Base-by-base conservation (phyloP, 2,888 invertebrate genomes). In the Netelia virgata region DNA sequence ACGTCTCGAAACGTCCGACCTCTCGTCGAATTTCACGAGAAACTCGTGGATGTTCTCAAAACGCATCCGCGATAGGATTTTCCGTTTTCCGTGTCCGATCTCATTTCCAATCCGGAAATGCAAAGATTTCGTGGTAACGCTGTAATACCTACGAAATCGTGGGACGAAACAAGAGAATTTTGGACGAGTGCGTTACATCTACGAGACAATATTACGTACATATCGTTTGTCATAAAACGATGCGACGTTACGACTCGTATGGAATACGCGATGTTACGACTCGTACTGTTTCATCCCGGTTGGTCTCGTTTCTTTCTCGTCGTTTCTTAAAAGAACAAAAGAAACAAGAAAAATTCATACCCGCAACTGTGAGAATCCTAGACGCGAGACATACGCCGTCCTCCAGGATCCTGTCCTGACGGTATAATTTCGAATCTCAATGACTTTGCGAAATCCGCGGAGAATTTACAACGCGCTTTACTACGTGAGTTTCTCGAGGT, bases 71-170 rank as follows among this genome's bases (percentile, higher is more conserved):
- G n/a, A 28, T 23, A 36, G 14, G 68, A 59, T 80, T 61, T 68
- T 68, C 59, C 41, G 59, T 36, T 68, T 43, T 55, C 36, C 16
- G 47, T 55, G 53, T 41, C 14, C 14, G 69, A 63, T 81, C 63
- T 81, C 53, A 81, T 81, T 81, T 81, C 81, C 75, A 75, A 36
- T 36, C 57, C 53, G 75, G 81, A 81, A 70, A 69, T 75, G 10
- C 61, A 69, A 53, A 68, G 55, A 74, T 69, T 69, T 72, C 36
- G 11, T 5, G 28, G 16, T 3, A 1, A 18, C 36, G 18, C 36
- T 41, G 28, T 3, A 11, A 55, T 36, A 55, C 10, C 53, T 55
- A 55, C 16, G 55, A 28, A 11, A 53, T 28, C 36, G n/a, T 68
- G 18, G 8, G 47, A 43, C 43, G 64, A 28, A 10, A 64, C 18